Percentiles rank a stretch among this genome's conserved stretches.
These are phyloP conservation scores for Shargacucullia verbasci DNA, from an alignment of 2,888 invertebrate species.

Conservation along the genomic window DNA sequence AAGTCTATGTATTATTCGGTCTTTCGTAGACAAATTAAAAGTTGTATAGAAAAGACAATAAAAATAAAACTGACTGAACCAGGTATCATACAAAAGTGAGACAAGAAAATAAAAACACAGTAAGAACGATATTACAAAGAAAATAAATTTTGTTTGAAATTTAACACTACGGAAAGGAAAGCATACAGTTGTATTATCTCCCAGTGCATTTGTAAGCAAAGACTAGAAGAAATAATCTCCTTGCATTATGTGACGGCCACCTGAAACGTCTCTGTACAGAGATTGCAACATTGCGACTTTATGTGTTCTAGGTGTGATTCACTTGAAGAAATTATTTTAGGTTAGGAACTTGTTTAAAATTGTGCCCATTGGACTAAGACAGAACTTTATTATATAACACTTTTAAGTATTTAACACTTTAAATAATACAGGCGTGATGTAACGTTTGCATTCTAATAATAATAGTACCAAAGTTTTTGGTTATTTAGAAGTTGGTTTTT, in stretches of 20 bases:
- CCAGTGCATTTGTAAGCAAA: conserved; percentile 33
- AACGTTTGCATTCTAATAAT: too few species aligned
- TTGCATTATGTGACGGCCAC: conserved; percentile 39
- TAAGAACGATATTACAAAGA: conserved; percentile 23
- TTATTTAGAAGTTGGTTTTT: too few species aligned
- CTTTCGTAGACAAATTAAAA: too few species aligned
- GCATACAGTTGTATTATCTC: conserved; percentile 41
- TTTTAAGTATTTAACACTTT: too few species aligned
- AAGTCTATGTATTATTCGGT: too few species aligned
- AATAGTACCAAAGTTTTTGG: too few species aligned
- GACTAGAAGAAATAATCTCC: conserved; percentile 45
- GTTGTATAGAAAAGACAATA: too few species aligned
- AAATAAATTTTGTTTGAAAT: neutral
- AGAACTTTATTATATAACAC: too few species aligned
- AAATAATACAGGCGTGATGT: too few species aligned
- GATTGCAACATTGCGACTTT: conserved; percentile 36
- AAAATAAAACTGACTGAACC: neutral
- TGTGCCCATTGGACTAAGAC: too few species aligned
- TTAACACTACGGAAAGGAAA: conserved; percentile 11
- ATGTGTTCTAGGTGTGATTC: conserved; percentile 11
- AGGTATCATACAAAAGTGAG: neutral
- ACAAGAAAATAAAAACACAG: conserved; percentile 22
- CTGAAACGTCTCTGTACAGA: conserved; percentile 30
- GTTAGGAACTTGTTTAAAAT: too few species aligned
- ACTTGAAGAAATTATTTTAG: neutral